Conservation (phyloP, 2,113 vertebrate genomes). For the Eclectus roratus region DNA sequence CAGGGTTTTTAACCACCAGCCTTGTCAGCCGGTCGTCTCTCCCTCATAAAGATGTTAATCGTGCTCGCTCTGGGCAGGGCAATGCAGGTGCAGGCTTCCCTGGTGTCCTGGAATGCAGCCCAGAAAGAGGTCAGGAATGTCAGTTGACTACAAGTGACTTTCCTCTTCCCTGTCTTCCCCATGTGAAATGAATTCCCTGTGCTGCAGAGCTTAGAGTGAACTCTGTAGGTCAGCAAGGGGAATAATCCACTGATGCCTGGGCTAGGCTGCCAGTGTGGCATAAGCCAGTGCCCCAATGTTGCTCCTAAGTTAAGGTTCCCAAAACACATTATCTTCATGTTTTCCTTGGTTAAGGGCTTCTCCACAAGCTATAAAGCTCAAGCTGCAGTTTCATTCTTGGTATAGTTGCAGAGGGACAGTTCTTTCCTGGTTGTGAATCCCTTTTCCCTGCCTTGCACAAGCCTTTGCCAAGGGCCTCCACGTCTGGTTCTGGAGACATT, state of each 20-base stretch:
- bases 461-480: not conserved
- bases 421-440: not conserved
- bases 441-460: not conserved
- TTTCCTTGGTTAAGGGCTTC: not conserved
- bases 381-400: not conserved
- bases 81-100: not conserved
- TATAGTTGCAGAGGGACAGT: not conserved
- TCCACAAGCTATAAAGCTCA: not conserved
- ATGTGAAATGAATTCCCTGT: not conserved
- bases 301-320: not conserved
- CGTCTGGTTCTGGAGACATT: not conserved
- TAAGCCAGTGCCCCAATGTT: not conserved
- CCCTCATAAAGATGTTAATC: not conserved
- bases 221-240: not conserved
- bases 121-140: not conserved
- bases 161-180: not conserved
- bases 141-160: not conserved
- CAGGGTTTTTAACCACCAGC: not conserved
- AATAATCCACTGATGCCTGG: not conserved
- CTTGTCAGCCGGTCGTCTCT: not conserved
- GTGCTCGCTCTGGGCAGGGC: not conserved
- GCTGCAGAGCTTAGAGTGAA: not conserved
- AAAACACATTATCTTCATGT: fast-evolving
- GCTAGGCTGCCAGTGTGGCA: not conserved
- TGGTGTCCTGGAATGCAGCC: not conserved